Evolutionary conservation across 2,113 vertebrate species (phyloP).

Genomic region (Melanerpes aurifrons): DNA sequence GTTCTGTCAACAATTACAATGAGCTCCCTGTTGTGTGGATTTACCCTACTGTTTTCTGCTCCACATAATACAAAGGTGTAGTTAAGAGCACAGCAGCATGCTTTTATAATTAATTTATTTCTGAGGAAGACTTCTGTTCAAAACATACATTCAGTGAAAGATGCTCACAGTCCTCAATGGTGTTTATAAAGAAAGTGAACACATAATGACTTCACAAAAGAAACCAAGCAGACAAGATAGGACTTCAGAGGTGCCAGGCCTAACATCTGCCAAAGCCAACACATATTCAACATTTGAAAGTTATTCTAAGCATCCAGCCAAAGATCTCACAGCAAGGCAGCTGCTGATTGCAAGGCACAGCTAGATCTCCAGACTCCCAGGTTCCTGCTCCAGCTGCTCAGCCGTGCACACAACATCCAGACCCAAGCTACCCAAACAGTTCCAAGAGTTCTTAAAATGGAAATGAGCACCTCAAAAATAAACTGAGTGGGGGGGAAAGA

Average conservation of each 20-base stretch:
- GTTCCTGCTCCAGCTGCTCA: not conserved
- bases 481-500: not conserved
- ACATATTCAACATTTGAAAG: not conserved
- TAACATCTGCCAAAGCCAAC: not conserved
- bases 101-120: not conserved
- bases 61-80: not conserved
- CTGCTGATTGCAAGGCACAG: not conserved
- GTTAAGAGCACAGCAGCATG: not conserved
- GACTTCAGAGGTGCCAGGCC: not conserved
- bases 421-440: not conserved
- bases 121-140: not conserved
- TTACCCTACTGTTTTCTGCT: not conserved
- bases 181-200: not conserved
- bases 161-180: not conserved
- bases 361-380: not conserved
- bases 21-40: not conserved
- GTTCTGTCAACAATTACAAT: not conserved
- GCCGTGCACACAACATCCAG: not conserved
- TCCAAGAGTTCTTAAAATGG: not conserved
- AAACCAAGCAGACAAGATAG: not conserved
- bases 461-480: not conserved
- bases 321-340: fast-evolving
- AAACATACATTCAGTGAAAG: not conserved
- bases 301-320: not conserved
- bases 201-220: not conserved